A percentile compares a stretch with the other conserved stretches of the same genome.
Evolutionary conservation across 2,797 vertebrate genomes (phyloP).

Genomic region (Arrhamphus sclerolepis): DNA sequence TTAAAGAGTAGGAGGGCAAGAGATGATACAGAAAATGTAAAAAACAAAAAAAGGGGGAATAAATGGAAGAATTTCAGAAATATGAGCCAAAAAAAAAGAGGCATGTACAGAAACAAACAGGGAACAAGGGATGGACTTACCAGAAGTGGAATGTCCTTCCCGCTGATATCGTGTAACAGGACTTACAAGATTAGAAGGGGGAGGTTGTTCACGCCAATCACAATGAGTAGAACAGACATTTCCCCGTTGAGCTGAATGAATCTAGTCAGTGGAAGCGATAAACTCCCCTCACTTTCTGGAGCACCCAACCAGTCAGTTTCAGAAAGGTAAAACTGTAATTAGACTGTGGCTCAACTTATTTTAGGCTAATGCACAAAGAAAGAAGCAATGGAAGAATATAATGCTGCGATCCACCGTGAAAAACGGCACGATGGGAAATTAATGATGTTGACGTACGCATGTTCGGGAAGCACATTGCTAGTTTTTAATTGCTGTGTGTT

Average conservation of each 20-base stretch:
- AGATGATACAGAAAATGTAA: neutral
- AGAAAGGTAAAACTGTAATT: slow-evolving; percentile 6
- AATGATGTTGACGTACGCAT: too few relatives aligned
- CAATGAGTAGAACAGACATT: slow-evolving; percentile 52
- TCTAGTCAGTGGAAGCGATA: slow-evolving; percentile 35
- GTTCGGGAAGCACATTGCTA: too few relatives aligned
- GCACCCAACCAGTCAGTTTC: neutral
- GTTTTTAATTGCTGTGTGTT: too few relatives aligned
- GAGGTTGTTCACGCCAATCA: slow-evolving; percentile 50
- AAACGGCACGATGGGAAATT: too few relatives aligned
- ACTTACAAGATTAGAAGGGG: slow-evolving; percentile 49
- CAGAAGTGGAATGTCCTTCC: slow-evolving; percentile 66
- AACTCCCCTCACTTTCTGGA: slow-evolving; percentile 17
- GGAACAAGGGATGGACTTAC: slow-evolving; percentile 53
- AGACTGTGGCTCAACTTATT: too few relatives aligned
- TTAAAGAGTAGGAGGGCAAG: slow-evolving; percentile 3
- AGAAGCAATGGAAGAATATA: too few relatives aligned
- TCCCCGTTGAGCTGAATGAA: slow-evolving; percentile 38
- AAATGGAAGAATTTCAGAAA: slow-evolving; percentile 5
- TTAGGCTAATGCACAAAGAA: too few relatives aligned
- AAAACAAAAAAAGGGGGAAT: neutral
- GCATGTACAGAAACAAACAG: slow-evolving; percentile 26
- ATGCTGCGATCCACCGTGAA: too few relatives aligned
- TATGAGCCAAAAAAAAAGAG: slow-evolving; percentile 15
- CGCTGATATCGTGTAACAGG: slow-evolving; percentile 60